These are phyloP conservation scores for Melanogrammus aeglefinus DNA, from an alignment of 2,797 vertebrate genomes.

Conservation along the genomic window DNA sequence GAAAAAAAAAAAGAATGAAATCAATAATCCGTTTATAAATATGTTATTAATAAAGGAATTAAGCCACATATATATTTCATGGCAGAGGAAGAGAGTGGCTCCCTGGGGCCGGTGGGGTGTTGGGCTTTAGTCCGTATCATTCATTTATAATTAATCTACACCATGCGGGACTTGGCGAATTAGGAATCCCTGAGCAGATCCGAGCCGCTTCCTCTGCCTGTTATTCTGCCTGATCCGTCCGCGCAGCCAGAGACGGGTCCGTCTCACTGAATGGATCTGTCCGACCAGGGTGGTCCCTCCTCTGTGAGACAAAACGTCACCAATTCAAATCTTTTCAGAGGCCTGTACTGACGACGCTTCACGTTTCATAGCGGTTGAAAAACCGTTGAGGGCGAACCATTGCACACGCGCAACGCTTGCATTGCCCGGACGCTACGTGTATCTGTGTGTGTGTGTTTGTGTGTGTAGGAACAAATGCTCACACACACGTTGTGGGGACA, in stretches of 20 bases:
- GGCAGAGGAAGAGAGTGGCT: constrained; percentile 60
- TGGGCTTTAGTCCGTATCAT: constrained; percentile 67
- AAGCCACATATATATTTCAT: constrained; percentile 77
- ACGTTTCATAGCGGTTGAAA: too few relatives aligned
- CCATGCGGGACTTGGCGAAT: constrained; percentile 65
- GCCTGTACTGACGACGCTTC: too few relatives aligned
- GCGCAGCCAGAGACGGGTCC: not conserved
- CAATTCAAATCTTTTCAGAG: too few relatives aligned
- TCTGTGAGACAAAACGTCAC: too few relatives aligned
- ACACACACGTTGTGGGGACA: not conserved
- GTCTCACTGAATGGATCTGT: too few relatives aligned
- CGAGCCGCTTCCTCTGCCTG: constrained; percentile 43
- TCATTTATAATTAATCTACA: constrained; percentile 77
- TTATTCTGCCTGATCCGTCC: constrained; percentile 7
- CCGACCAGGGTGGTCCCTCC: too few relatives aligned
- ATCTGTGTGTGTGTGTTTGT: too few relatives aligned
- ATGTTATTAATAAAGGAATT: constrained; percentile 75
- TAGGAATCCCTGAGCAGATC: constrained; percentile 62
- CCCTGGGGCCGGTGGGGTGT: constrained; percentile 51
- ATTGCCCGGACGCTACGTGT: not conserved
- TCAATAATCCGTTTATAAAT: constrained; percentile 74
- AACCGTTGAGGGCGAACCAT: too few relatives aligned
- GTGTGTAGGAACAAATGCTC: not conserved
- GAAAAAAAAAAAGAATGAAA: constrained; percentile 30
- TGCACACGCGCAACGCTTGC: not conserved